Evolutionary conservation across 2,888 invertebrate genomes (phyloP).

Genomic region (Dasypolia templi): DNA sequence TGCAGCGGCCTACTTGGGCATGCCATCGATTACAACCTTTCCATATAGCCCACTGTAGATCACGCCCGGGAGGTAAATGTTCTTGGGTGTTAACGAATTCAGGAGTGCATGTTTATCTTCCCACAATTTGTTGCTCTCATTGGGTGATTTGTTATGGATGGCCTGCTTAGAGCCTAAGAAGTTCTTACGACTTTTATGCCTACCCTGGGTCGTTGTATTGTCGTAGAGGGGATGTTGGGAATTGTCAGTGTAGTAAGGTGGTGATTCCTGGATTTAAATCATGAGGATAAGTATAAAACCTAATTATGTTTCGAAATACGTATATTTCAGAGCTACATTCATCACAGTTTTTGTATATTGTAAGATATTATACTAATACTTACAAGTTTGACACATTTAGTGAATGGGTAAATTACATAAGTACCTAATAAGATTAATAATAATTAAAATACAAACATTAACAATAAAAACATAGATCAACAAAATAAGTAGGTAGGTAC

Average conservation of each 20-base stretch:
- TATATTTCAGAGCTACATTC: conserved; percentile 84
- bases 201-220: too few relatives aligned
- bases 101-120: background rate
- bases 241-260: background rate
- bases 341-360: conserved; percentile 84
- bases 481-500: background rate
- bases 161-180: background rate
- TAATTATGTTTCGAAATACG: conserved; percentile 46
- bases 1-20: background rate
- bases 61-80: too few relatives aligned
- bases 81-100: background rate
- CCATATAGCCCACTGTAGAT: background rate
- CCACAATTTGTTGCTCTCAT: background rate
- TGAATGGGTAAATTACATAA: conserved; percentile 15
- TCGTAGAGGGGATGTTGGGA: too few relatives aligned
- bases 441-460: conserved; percentile 24
- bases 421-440: conserved; percentile 8
- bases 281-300: background rate
- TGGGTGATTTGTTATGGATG: background rate
- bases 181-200: background rate
- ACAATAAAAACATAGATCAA: conserved; percentile 1
- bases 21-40: background rate
- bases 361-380: conserved; percentile 61
- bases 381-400: conserved; percentile 69
- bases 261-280: background rate